Conservation (phyloP, 2,113 vertebrate species). For the Scatophagus argus region DNA sequence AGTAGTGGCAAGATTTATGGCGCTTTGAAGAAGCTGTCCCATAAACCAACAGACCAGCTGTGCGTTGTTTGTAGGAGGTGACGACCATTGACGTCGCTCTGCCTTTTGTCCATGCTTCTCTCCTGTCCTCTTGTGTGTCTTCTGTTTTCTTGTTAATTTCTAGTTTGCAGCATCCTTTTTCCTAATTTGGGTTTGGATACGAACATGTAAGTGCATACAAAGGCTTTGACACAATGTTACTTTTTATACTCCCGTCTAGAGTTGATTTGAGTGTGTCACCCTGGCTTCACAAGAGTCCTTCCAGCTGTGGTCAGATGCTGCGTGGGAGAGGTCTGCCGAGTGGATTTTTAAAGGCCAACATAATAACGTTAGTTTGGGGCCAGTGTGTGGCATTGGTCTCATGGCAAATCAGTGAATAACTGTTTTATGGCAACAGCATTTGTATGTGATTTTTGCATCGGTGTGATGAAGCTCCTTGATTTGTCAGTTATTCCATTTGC, state of each 20-base stretch:
- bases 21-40: conserved; percentile 65
- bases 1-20: conserved; percentile 71
- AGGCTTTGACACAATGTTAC: background rate
- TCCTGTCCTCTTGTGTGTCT: conserved; percentile 38
- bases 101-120: conserved; percentile 60
- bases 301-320: background rate
- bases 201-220: background rate
- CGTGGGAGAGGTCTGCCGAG: too few species aligned
- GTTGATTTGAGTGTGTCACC: background rate
- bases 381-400: background rate
- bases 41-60: conserved; percentile 81
- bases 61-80: conserved; percentile 69
- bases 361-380: background rate
- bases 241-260: background rate
- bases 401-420: background rate
- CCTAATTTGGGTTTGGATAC: background rate
- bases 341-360: too few species aligned
- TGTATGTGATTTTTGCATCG: background rate
- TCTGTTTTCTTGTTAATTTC: conserved; percentile 20
- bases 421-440: background rate
- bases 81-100: conserved; percentile 63
- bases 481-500: background rate
- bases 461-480: background rate
- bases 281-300: background rate
- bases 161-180: background rate